Conservation (phyloP, 2,797 vertebrate genomes). For the Poeciliopsis turneri region DNA sequence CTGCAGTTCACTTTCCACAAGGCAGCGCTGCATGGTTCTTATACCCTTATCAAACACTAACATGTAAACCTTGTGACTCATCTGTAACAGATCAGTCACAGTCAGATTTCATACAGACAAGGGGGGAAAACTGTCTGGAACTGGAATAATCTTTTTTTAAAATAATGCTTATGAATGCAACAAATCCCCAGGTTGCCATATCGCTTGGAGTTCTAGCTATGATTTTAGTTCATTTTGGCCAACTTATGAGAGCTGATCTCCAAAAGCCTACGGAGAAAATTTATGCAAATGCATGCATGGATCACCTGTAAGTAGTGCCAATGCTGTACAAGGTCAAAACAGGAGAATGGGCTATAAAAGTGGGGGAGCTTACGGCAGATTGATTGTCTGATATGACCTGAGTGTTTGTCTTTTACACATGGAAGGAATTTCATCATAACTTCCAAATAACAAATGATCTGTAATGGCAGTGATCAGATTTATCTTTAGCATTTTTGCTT, state of each 20-base stretch:
- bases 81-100: slow-evolving; percentile 46
- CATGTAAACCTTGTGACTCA: slow-evolving; percentile 34
- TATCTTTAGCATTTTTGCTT: neutral
- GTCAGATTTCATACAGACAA: slow-evolving; percentile 15
- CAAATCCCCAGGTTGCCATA: slow-evolving; percentile 8
- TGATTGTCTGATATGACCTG: slow-evolving; percentile 39
- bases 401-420: slow-evolving; percentile 11
- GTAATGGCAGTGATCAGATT: neutral
- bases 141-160: slow-evolving; percentile 31
- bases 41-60: slow-evolving; percentile 39
- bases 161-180: neutral
- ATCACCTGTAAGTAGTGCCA: slow-evolving; percentile 41
- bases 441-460: neutral
- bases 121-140: neutral
- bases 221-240: slow-evolving; percentile 4
- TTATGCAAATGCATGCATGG: slow-evolving; percentile 64
- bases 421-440: neutral
- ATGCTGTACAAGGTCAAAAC: slow-evolving; percentile 35
- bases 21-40: slow-evolving; percentile 10
- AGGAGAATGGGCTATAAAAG: slow-evolving; percentile 30
- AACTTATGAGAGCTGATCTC: slow-evolving; percentile 46
- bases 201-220: slow-evolving; percentile 7
- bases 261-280: slow-evolving; percentile 27
- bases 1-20: slow-evolving; percentile 32
- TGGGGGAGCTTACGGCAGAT: slow-evolving; percentile 11